Conservation (phyloP, 2,113 vertebrate genomes). For the Mobula hypostoma region DNA sequence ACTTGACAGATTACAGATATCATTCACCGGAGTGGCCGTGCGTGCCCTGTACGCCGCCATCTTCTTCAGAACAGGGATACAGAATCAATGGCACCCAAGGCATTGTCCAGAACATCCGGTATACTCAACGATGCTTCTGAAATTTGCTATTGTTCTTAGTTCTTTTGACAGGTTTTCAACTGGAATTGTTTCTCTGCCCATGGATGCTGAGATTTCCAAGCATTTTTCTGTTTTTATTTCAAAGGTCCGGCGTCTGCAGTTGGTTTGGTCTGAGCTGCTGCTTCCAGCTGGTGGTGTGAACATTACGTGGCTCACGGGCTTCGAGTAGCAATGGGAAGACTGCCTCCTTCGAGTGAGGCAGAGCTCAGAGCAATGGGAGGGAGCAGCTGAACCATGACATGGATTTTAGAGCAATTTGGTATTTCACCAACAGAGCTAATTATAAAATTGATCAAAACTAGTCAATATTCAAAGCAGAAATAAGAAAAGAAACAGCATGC, state of each 20-base stretch:
- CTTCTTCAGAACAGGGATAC: too few species aligned
- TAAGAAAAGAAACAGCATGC: not conserved
- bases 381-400: not conserved
- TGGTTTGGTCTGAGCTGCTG: not conserved
- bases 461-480: not conserved
- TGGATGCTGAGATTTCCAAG: not conserved
- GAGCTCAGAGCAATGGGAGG: not conserved
- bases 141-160: too few species aligned
- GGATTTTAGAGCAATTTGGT: not conserved
- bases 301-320: not conserved
- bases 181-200: not conserved
- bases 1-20: too few species aligned
- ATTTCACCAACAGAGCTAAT: constrained; percentile 2
- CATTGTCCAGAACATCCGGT: too few species aligned
- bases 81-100: too few species aligned
- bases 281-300: not conserved
- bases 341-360: not conserved
- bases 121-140: too few species aligned
- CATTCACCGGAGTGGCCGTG: too few species aligned
- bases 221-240: not conserved
- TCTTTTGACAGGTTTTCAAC: not conserved
- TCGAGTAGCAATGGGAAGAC: not conserved
- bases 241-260: not conserved
- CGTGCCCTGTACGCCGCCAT: too few species aligned
- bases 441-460: constrained; percentile 2